Evolutionary conservation across 1,140 invertebrate species (phyloP).

Genomic region (Mycetomoellerius zeteki): DNA sequence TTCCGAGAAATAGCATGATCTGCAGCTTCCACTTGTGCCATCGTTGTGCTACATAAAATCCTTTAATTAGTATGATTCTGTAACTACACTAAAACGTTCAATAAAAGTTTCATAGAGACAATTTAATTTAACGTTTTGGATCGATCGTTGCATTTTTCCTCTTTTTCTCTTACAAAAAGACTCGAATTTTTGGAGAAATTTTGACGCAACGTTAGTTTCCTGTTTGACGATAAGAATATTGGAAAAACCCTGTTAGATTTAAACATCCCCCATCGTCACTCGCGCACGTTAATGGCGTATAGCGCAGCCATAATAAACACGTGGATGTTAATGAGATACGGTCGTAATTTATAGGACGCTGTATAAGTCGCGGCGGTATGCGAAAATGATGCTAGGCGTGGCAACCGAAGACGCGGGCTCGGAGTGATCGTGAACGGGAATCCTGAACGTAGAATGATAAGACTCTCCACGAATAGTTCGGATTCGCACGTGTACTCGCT

Average conservation of each 20-base stretch:
- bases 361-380: constrained; percentile 54
- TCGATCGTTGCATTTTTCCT: too few relatives aligned
- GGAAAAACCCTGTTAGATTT: neutral
- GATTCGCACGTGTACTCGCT: constrained; percentile 26
- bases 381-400: constrained; percentile 68
- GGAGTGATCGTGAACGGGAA: constrained; percentile 12
- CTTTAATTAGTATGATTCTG: too few relatives aligned
- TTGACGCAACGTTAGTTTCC: neutral
- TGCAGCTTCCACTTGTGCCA: too few relatives aligned
- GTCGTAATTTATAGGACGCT: constrained; percentile 62
- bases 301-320: constrained; percentile 38
- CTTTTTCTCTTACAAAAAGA: neutral
- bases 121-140: too few relatives aligned
- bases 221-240: neutral
- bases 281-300: constrained; percentile 33
- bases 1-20: too few relatives aligned
- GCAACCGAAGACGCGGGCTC: constrained; percentile 19
- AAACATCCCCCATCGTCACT: constrained; percentile 1
- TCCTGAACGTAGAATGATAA: neutral
- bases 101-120: too few relatives aligned
- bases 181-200: neutral
- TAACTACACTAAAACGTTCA: too few relatives aligned
- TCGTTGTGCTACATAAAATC: too few relatives aligned
- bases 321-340: constrained; percentile 51
- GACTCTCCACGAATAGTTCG: constrained; percentile 17